Evolutionary conservation across 2,888 invertebrate genomes (phyloP).

Genomic region (Limenitis arthemis): DNA sequence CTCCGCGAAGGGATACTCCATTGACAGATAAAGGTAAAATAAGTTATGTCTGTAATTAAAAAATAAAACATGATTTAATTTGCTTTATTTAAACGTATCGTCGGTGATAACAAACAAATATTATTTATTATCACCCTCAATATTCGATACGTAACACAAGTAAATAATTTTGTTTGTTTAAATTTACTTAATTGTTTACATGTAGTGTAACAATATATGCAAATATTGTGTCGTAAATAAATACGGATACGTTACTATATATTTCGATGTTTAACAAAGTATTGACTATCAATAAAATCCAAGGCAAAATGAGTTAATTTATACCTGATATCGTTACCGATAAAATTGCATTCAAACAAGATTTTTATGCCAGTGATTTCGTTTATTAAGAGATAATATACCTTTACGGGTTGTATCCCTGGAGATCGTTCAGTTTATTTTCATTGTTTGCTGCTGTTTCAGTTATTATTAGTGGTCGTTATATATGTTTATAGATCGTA

Average conservation of each 20-base stretch:
- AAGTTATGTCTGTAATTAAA: not conserved
- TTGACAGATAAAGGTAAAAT: slow-evolving; percentile 60
- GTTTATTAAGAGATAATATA: slow-evolving; percentile 70
- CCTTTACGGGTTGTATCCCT: slow-evolving; percentile 61
- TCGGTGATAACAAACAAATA: not conserved
- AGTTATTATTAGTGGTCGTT: slow-evolving; percentile 69
- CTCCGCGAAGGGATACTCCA: slow-evolving; percentile 60
- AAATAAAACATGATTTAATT: not conserved
- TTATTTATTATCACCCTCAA: not conserved
- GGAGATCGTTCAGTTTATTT: slow-evolving; percentile 56
- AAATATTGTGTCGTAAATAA: slow-evolving; percentile 9
- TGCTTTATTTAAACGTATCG: not conserved
- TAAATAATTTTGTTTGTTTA: not conserved
- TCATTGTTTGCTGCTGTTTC: slow-evolving; percentile 67
- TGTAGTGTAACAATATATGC: not conserved
- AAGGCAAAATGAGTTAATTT: slow-evolving; percentile 47
- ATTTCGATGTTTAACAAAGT: not conserved
- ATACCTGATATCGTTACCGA: slow-evolving; percentile 42
- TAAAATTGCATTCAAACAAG: slow-evolving; percentile 56
- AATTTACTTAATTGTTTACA: slow-evolving; percentile 6
- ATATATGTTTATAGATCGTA: slow-evolving; percentile 68
- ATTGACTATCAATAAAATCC: slow-evolving; percentile 32
- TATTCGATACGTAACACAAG: not conserved
- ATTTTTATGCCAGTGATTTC: slow-evolving; percentile 57
- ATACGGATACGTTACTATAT: slow-evolving; percentile 8